Evolutionary conservation across 30 jellyfish, hydroid and myxozoan genomes (phyloP).

Genomic region (Aurelia sp.): DNA sequence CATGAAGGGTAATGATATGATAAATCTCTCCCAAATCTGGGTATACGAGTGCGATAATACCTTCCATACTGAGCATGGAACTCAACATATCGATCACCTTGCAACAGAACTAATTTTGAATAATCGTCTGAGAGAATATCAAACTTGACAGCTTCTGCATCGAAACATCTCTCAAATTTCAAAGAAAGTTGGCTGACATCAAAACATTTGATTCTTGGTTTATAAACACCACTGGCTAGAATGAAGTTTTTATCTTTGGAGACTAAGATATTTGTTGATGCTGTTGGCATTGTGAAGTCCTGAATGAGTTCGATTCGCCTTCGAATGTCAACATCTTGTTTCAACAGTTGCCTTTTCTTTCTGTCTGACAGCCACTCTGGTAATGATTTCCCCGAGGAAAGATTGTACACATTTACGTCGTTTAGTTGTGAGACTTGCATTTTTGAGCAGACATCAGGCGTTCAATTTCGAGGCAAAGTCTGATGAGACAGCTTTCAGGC

Average conservation of each 20-base stretch:
- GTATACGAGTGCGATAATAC: constrained; percentile 98
- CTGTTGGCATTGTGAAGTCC: constrained; percentile 99
- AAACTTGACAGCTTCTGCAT: constrained; percentile 89
- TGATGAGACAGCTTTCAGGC: too few species aligned
- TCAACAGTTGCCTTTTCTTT: constrained; percentile 90
- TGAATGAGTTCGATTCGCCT: constrained; percentile 97
- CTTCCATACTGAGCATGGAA: constrained; percentile 98
- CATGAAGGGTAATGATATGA: constrained; percentile 91
- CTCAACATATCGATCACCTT: constrained; percentile 94
- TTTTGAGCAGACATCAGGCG: not conserved
- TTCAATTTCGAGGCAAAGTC: too few species aligned
- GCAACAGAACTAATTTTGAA: constrained; percentile 91
- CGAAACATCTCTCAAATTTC: constrained; percentile 97
- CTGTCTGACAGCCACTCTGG: constrained; percentile 99
- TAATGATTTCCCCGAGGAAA: constrained; percentile 96
- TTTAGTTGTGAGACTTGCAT: constrained; percentile 98
- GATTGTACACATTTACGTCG: constrained; percentile 94
- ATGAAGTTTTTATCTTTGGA: constrained; percentile 90
- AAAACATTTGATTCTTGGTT: constrained; percentile 94
- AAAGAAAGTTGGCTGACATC: constrained; percentile 89
- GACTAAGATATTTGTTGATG: constrained; percentile 79
- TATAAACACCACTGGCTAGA: constrained; percentile 93
- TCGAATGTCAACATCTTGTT: constrained; percentile 93
- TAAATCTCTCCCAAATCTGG: constrained; percentile 98
- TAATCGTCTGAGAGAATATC: constrained; percentile 95